A percentile compares a stretch with the other conserved stretches of the same genome.
These are phyloP conservation scores for Eilema griseolum DNA, from an alignment of 2,888 invertebrate species.

Conservation along the genomic window DNA sequence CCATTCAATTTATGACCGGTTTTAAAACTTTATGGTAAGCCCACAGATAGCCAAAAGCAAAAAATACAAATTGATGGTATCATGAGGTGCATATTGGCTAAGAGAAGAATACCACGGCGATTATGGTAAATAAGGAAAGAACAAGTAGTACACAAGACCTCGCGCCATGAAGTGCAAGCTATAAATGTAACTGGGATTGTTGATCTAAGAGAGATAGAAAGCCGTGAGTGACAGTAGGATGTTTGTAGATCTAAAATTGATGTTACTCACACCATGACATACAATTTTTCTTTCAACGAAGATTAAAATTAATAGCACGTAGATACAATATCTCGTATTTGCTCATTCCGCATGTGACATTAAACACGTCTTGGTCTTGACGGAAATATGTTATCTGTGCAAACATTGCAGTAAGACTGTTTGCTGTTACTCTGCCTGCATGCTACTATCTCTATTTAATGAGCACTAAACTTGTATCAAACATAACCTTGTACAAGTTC, in stretches of 20 bases:
- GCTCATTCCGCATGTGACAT: slow-evolving; percentile 36
- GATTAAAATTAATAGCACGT: slow-evolving; percentile 13
- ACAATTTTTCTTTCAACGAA: slow-evolving; percentile 17
- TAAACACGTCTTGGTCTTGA: slow-evolving; percentile 45
- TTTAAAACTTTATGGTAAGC: too few species aligned
- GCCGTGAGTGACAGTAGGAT: neutral
- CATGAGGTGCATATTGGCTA: too few species aligned
- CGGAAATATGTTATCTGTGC: slow-evolving; percentile 39
- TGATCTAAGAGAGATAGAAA: too few species aligned
- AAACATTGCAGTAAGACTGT: slow-evolving; percentile 44
- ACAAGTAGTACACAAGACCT: too few species aligned
- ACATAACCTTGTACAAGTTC: slow-evolving; percentile 17
- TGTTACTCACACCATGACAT: slow-evolving; percentile 16
- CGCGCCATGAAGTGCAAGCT: neutral
- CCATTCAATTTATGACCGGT: too few species aligned
- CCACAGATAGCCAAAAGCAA: too few species aligned
- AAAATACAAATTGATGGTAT: too few species aligned
- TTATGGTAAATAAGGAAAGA: too few species aligned
- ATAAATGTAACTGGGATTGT: neutral
- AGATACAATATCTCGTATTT: slow-evolving; percentile 16
- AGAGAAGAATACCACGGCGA: too few species aligned
- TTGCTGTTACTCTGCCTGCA: slow-evolving; percentile 25
- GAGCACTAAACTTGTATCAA: slow-evolving; percentile 17
- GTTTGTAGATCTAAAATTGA: neutral
- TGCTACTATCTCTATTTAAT: slow-evolving; percentile 23